These are phyloP conservation scores for Vespertilio murinus DNA, from an alignment of 2,797 vertebrate genomes.

Conservation along the genomic window DNA sequence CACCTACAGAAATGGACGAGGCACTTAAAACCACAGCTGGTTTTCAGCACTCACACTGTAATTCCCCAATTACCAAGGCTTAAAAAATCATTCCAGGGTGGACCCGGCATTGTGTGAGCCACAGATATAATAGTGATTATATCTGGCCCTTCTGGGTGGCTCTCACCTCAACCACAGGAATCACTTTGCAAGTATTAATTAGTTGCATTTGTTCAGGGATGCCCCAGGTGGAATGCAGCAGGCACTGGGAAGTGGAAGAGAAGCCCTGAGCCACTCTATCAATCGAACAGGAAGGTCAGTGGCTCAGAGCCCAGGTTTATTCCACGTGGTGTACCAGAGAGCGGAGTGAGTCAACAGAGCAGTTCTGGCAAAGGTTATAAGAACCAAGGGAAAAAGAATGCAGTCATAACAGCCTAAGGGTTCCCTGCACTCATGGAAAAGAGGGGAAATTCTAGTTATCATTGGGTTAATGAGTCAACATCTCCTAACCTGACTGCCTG, in stretches of 20 bases:
- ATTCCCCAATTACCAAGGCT: conserved; percentile 77
- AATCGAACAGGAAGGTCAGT: neutral
- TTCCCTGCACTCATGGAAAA: neutral
- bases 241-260: neutral
- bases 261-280: neutral
- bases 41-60: conserved; percentile 68
- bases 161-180: conserved; percentile 66
- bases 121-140: conserved; percentile 72
- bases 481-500: neutral
- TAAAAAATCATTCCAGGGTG: conserved; percentile 69
- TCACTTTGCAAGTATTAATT: conserved; percentile 60
- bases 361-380: neutral
- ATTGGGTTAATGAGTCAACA: neutral
- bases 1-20: conserved; percentile 63
- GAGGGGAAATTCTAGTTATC: neutral
- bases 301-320: neutral
- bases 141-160: conserved; percentile 68
- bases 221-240: neutral
- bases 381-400: neutral
- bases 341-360: neutral
- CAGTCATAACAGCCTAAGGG: neutral
- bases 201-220: neutral
- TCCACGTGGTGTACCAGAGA: neutral
- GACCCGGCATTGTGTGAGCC: conserved; percentile 69
- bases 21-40: conserved; percentile 75